These are phyloP conservation scores for Tanaodytes sp. DNA, from an alignment of 2,888 invertebrate species.

Conservation along the genomic window DNA sequence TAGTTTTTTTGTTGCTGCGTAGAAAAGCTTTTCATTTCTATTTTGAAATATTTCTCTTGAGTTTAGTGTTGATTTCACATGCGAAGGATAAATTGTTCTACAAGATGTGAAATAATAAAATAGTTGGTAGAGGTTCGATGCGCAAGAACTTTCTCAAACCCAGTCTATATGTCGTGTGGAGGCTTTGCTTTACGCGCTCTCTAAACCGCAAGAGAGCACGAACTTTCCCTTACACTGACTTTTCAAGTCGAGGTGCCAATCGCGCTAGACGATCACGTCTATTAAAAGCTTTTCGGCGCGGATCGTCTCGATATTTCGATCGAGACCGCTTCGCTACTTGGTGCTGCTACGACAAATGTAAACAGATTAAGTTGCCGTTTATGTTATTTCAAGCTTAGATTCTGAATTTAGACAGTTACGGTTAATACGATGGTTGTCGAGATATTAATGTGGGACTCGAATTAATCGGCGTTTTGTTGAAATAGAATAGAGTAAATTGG, in stretches of 20 bases:
- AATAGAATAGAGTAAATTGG: conserved; percentile 14
- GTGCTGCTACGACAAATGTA: conserved; percentile 20
- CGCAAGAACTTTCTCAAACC: conserved; percentile 29
- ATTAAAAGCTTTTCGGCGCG: conserved; percentile 31
- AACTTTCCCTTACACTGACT: conserved; percentile 39
- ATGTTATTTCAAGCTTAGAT: conserved; percentile 21
- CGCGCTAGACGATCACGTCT: conserved; percentile 19
- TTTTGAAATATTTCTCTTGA: too few relatives aligned
- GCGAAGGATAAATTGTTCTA: too few relatives aligned
- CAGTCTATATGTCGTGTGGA: conserved; percentile 24
- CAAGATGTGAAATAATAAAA: too few relatives aligned
- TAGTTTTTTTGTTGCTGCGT: too few relatives aligned
- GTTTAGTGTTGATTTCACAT: too few relatives aligned
- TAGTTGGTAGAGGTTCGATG: conserved; percentile 2
- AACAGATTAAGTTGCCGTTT: conserved; percentile 38
- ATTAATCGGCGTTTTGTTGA: conserved; percentile 29
- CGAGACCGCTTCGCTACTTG: background rate
- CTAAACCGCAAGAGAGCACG: conserved; percentile 45
- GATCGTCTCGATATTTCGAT: conserved; percentile 23
- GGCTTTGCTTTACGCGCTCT: conserved; percentile 42
- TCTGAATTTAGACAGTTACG: conserved; percentile 14
- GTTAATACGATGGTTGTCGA: conserved; percentile 8
- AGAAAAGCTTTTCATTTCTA: too few relatives aligned
- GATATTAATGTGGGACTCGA: conserved; percentile 35
- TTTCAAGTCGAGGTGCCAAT: conserved; percentile 35